These are phyloP conservation scores for Euura saliciscinereae DNA, from an alignment of 1,140 invertebrate genomes.

Conservation along the genomic window DNA sequence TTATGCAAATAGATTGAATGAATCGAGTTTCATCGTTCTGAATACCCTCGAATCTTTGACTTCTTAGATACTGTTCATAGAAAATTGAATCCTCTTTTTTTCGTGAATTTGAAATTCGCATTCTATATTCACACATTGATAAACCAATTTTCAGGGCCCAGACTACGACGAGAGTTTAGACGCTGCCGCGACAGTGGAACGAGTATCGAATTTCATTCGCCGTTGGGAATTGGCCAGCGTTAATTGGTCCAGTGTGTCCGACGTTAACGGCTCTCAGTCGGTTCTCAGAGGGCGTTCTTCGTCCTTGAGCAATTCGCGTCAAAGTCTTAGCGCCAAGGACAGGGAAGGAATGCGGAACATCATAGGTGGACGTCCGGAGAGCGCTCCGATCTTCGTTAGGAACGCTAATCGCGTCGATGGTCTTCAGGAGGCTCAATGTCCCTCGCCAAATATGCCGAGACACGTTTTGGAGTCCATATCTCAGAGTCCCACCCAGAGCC, in stretches of 20 bases:
- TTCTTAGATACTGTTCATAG: too few species aligned
- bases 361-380: conserved; percentile 53
- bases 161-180: conserved; percentile 68
- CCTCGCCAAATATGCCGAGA: conserved; percentile 49
- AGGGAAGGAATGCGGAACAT: conserved; percentile 55
- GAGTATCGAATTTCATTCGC: conserved; percentile 42
- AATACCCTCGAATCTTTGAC: too few species aligned
- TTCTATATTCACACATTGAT: conserved; percentile 13
- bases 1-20: conserved; percentile 7
- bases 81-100: background rate
- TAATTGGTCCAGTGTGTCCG: conserved; percentile 44
- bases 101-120: background rate
- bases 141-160: conserved; percentile 64
- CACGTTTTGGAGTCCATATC: conserved; percentile 55
- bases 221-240: conserved; percentile 52
- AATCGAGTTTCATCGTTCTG: too few species aligned
- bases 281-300: conserved; percentile 3
- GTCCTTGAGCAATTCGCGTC: conserved; percentile 22
- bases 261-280: conserved; percentile 23
- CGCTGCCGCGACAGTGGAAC: conserved; percentile 38
- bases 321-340: conserved; percentile 43
- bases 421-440: conserved; percentile 42
- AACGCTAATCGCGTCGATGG: conserved; percentile 52
- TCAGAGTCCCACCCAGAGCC: conserved; percentile 52
- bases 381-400: conserved; percentile 47